Evolutionary conservation across 2,888 invertebrate genomes (phyloP).

Genomic region (Apotomis betuletana): DNA sequence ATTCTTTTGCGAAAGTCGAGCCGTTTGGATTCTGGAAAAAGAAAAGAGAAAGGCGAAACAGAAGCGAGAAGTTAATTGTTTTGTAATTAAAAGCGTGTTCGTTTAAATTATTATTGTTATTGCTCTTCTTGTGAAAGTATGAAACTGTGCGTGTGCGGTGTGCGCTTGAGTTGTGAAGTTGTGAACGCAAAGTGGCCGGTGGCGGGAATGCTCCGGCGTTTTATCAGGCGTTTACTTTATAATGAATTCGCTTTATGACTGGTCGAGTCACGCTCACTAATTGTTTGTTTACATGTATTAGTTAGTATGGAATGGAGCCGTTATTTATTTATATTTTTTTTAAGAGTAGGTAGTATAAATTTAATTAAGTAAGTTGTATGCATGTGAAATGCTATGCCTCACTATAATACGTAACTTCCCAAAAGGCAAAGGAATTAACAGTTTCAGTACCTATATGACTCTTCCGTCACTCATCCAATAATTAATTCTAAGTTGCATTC

Average conservation of each 20-base stretch:
- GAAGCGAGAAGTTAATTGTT: conserved; percentile 24
- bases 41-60: conserved; percentile 26
- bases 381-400: no score
- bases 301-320: background rate
- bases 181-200: conserved; percentile 15
- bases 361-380: no score
- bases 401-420: no score
- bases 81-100: conserved; percentile 29
- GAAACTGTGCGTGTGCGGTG: background rate
- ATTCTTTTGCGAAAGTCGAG: conserved; percentile 21
- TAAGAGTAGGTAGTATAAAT: no score
- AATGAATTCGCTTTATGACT: background rate
- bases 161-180: background rate
- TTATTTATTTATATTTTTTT: background rate
- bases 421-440: no score
- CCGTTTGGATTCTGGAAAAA: conserved; percentile 10
- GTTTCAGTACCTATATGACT: no score
- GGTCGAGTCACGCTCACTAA: background rate
- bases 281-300: background rate
- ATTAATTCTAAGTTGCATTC: no score
- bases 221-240: conserved; percentile 28
- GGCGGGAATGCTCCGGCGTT: conserved; percentile 13
- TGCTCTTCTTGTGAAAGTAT: conserved; percentile 33
- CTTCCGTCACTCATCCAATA: no score
- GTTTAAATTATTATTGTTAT: conserved; percentile 22